Evolutionary conservation across 1,140 invertebrate genomes (phyloP).

Genomic region (Cherax quadricarinatus): DNA sequence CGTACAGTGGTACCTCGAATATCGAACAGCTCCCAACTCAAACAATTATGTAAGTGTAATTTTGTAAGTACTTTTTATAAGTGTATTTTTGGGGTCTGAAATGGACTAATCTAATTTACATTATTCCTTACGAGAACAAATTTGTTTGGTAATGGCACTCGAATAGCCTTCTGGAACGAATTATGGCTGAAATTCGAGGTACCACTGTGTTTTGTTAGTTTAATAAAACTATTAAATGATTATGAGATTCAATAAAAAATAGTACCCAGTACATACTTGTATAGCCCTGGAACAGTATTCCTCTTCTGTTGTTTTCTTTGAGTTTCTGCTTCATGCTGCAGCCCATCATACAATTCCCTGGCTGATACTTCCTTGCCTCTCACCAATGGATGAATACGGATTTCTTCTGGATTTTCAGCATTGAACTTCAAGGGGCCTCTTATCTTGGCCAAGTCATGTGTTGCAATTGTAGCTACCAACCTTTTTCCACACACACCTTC

Average conservation of each 20-base stretch:
- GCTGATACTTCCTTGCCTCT: conserved; percentile 81
- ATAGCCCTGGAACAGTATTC: conserved; percentile 86
- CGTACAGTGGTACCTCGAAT: no score
- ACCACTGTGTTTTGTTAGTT: no score
- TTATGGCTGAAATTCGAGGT: no score
- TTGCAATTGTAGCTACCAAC: conserved; percentile 87
- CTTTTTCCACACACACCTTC: conserved; percentile 87
- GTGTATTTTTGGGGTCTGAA: no score
- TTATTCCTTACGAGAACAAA: no score
- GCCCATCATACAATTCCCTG: conserved; percentile 82
- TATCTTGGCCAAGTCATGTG: conserved; percentile 86
- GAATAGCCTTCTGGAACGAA: no score
- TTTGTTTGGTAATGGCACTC: no score
- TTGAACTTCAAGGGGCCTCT: conserved; percentile 83
- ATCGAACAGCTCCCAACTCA: no score
- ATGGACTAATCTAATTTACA: no score
- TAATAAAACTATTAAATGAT: no score
- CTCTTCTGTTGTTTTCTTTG: conserved; percentile 79
- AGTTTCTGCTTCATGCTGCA: conserved; percentile 84
- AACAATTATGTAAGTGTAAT: no score
- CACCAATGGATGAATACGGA: conserved; percentile 83
- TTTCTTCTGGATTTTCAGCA: conserved; percentile 80
- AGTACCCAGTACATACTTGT: conserved; percentile 80
- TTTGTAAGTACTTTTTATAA: no score
- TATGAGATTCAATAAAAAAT: neutral